phyloP scores from a whole-genome alignment of 1,140 invertebrate species.

The Ctenoplectra terminalis region DNA sequence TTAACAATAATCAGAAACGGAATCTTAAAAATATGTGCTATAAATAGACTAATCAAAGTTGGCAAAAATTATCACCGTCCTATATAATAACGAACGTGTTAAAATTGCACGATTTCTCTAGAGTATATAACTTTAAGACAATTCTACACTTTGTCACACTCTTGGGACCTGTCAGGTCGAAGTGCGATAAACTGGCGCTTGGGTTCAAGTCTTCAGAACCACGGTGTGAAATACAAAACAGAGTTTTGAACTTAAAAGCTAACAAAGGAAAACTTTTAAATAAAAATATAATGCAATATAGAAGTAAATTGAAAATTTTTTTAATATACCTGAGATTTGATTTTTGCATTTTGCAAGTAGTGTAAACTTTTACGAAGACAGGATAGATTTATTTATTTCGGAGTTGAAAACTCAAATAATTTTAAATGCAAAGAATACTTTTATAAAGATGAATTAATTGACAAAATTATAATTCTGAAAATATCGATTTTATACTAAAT shows the following conservation, averaged over 20 bases:
- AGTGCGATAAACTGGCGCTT: neutral
- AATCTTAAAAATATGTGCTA: too few relatives aligned
- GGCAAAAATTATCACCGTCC: neutral
- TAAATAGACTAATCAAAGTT: too few relatives aligned
- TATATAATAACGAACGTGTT: neutral
- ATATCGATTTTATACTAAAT: too few relatives aligned
- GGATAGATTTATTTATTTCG: too few relatives aligned
- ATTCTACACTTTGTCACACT: neutral
- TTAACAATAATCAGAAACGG: too few relatives aligned
- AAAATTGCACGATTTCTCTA: neutral
- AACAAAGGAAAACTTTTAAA: neutral
- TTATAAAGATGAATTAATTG: too few relatives aligned
- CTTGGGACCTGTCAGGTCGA: neutral
- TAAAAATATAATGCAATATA: neutral
- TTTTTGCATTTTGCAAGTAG: neutral
- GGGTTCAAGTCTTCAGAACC: neutral
- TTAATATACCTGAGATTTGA: neutral
- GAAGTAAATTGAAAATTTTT: constrained; percentile 4
- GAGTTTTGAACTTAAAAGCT: neutral
- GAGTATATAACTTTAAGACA: neutral
- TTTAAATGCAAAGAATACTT: neutral
- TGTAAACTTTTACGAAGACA: too few relatives aligned
- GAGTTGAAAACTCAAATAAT: neutral
- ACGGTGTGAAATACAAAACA: neutral
- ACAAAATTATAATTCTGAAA: too few relatives aligned